Conservation (phyloP, 2,797 vertebrate species). For the Corythornis leucogaster region DNA sequence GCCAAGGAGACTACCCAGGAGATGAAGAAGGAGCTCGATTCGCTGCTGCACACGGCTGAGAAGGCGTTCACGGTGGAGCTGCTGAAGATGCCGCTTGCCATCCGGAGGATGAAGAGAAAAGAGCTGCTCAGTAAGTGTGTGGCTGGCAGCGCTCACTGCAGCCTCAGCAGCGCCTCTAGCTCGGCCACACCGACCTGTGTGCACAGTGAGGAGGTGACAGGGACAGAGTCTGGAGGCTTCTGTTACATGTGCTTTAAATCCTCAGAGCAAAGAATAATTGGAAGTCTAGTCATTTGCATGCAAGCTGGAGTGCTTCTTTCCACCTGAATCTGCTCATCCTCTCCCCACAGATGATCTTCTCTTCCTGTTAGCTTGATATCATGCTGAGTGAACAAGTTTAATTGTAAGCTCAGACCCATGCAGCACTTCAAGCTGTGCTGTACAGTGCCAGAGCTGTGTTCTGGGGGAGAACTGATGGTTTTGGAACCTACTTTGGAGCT, state of each 20-base stretch:
- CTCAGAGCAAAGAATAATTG: background rate
- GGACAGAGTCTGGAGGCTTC: background rate
- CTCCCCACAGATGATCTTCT: background rate
- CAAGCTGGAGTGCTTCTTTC: background rate
- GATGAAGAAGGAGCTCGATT: constrained; percentile 77
- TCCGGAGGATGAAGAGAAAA: constrained; percentile 75
- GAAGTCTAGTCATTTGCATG: background rate
- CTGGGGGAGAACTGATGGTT: background rate
- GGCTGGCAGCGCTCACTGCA: background rate
- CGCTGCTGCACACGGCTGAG: constrained; percentile 77
- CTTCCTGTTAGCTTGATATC: background rate
- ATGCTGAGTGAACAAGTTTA: background rate
- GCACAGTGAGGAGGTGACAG: background rate
- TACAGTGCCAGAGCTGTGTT: background rate
- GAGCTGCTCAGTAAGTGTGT: constrained; percentile 69
- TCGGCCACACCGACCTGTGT: background rate
- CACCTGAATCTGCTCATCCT: background rate
- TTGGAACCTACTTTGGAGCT: background rate
- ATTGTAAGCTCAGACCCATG: background rate
- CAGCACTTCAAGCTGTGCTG: background rate
- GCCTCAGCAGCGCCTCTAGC: fast-evolving
- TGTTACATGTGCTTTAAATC: background rate
- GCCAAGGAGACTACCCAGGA: constrained; percentile 80
- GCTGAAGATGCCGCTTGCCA: constrained; percentile 80
- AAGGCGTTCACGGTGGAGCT: constrained; percentile 80